Evolutionary conservation across 2,797 vertebrate genomes (phyloP), one percentile per base, ranked within the genome.

Genomic region (Coendou prehensilis): DNA sequence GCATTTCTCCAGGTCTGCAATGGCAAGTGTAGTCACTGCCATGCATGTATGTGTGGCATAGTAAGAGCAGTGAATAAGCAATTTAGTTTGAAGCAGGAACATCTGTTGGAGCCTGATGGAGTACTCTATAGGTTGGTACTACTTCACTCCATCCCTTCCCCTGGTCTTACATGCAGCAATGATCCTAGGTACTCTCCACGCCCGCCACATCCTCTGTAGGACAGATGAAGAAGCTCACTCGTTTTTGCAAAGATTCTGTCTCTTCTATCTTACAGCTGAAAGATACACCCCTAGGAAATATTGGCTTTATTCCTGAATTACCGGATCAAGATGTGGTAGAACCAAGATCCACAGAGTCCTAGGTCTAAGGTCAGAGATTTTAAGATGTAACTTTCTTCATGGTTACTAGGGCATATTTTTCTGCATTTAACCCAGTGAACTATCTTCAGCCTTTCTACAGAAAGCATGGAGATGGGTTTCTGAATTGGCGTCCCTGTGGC

Each of bases 211-310:
- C 91, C 54, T 50, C 67, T 47, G 6, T 14, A 67, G 73, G 22
- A 67, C 14, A 89, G 30, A 94, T 64, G 64, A 87, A 97, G 45
- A 26, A 28, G 30, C 61, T 84, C 69, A 85, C 87, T 90, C 52
- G 56, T 92, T 93, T 91, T 87, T 76, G 88, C 47, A 97, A 88
- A 86, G 61, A 67, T 81, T 57, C 75, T 64, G 28, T 61, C 50
- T 79, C 85, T 86, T 30, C 41, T 87, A 41, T 82, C 28, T 69
- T 59, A 69, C 3, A 52, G 52, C 23, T 86, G 54, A 91, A 73
- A 87, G 76, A 87, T 80, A 81, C 0, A 84, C 57, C 41, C 47
- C 69, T 50, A n/a, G 76, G 71, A 84, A 87, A 87, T 47, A 84
- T 13, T 61, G 79, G 67, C 37, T 63, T 83, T 30, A 30, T 59